phyloP scores from a whole-genome alignment of 1,140 invertebrate species.

The Pseudobourletiella spinata region DNA sequence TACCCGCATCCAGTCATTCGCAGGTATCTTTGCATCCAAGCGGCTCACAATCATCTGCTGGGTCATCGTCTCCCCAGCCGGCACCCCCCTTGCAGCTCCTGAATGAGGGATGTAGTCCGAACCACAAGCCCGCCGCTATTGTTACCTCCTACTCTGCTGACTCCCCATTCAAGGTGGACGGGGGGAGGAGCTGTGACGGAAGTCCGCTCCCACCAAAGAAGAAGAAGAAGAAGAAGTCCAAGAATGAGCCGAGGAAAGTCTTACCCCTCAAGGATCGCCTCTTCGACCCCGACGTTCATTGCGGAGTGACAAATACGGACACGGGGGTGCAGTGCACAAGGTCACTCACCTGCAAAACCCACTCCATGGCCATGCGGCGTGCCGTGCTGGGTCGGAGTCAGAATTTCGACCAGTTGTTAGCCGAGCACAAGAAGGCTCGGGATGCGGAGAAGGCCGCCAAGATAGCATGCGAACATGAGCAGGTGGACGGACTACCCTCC shows the following conservation, averaged over 20 bases:
- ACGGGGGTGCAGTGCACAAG: conserved; percentile 61
- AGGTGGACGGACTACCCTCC: background rate
- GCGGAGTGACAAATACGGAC: conserved; percentile 62
- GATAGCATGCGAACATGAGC: too few relatives aligned
- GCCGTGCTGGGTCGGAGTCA: conserved; percentile 63
- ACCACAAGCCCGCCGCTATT: too few relatives aligned
- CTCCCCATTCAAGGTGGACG: too few relatives aligned
- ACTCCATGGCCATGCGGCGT: conserved; percentile 62
- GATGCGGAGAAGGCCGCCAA: conserved; percentile 37
- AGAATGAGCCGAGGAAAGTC: conserved; percentile 21
- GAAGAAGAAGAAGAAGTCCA: conserved; percentile 26
- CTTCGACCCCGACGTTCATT: conserved; percentile 72
- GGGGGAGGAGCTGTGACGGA: too few relatives aligned
- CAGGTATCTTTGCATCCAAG: too few relatives aligned
- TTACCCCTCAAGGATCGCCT: conserved; percentile 56
- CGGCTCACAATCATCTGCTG: too few relatives aligned
- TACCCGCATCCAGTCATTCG: too few relatives aligned
- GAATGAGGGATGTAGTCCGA: too few relatives aligned
- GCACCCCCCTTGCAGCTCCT: too few relatives aligned
- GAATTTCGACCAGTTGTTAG: conserved; percentile 66
- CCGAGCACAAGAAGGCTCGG: conserved; percentile 61
- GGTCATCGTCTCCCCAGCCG: too few relatives aligned
- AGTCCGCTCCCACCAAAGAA: conserved; percentile 10
- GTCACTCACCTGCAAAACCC: conserved; percentile 73
- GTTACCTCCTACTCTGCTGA: too few relatives aligned